Percentiles rank a stretch among this genome's conserved stretches.
phyloP scores from a whole-genome alignment of 2,113 vertebrate genomes.

The Dicrurus megarhynchus region DNA sequence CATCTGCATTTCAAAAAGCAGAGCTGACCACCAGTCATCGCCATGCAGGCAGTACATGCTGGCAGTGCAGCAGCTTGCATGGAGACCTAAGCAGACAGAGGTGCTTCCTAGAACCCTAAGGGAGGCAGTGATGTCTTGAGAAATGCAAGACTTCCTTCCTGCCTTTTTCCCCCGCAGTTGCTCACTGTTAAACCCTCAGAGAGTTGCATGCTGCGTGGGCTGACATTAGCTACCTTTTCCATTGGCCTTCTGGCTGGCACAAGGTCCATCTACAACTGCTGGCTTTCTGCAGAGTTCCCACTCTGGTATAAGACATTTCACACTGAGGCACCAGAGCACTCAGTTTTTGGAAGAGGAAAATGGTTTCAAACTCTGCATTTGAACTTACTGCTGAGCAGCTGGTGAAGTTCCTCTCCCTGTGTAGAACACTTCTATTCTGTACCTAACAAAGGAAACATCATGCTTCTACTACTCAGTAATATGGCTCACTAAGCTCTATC shows the following conservation, averaged over 20 bases:
- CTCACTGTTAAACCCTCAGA: background rate
- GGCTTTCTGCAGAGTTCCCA: background rate
- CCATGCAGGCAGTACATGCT: background rate
- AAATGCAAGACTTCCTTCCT: background rate
- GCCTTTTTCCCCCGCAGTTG: rapidly evolving
- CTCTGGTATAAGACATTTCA: background rate
- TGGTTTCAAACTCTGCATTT: background rate
- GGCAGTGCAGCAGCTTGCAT: background rate
- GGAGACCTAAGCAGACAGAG: background rate
- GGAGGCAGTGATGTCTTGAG: background rate
- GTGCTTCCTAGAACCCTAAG: background rate
- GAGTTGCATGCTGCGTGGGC: background rate
- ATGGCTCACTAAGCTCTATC: background rate
- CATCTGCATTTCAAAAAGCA: background rate
- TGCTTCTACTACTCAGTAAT: background rate
- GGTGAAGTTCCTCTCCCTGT: background rate
- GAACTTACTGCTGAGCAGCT: background rate
- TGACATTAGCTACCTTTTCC: background rate
- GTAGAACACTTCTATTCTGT: background rate
- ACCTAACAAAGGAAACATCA: background rate
- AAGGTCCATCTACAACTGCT: background rate
- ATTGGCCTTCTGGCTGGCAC: background rate
- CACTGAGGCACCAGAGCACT: background rate
- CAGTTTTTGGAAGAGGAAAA: background rate
- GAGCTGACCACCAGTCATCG: background rate